Evolutionary conservation across 2,797 vertebrate genomes (phyloP).

Genomic region (Rhinophrynus dorsalis): DNA sequence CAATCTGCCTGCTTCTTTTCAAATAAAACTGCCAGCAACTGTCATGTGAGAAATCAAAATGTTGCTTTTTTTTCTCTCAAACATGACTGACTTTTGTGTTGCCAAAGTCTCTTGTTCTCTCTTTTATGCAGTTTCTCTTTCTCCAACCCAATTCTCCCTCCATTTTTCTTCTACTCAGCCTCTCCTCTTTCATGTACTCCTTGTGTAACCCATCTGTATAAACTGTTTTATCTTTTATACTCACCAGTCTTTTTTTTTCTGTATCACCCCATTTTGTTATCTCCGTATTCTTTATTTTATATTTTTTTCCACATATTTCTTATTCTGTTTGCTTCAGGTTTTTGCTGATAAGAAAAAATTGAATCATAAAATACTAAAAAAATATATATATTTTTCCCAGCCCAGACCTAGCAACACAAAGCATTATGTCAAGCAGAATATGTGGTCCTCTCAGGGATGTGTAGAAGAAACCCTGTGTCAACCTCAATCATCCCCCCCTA

Average conservation of each 20-base stretch:
- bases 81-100: too few species aligned
- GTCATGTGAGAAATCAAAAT: too few species aligned
- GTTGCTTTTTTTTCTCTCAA: too few species aligned
- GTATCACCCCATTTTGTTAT: neutral
- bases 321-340: neutral
- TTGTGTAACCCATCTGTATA: too few species aligned
- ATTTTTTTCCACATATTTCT: neutral
- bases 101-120: too few species aligned
- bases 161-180: neutral
- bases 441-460: neutral
- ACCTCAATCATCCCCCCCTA: conserved; percentile 20
- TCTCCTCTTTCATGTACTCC: neutral
- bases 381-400: neutral
- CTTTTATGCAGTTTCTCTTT: neutral
- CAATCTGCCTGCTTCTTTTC: too few species aligned
- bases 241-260: neutral
- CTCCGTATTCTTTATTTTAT: neutral
- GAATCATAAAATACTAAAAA: conserved; percentile 22
- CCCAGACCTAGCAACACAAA: neutral
- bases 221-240: too few species aligned
- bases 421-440: neutral
- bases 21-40: too few species aligned
- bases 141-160: neutral
- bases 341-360: conserved; percentile 27
- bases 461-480: conserved; percentile 2